Conservation (phyloP, 2,113 vertebrate species). For the Lepus europaeus region DNA sequence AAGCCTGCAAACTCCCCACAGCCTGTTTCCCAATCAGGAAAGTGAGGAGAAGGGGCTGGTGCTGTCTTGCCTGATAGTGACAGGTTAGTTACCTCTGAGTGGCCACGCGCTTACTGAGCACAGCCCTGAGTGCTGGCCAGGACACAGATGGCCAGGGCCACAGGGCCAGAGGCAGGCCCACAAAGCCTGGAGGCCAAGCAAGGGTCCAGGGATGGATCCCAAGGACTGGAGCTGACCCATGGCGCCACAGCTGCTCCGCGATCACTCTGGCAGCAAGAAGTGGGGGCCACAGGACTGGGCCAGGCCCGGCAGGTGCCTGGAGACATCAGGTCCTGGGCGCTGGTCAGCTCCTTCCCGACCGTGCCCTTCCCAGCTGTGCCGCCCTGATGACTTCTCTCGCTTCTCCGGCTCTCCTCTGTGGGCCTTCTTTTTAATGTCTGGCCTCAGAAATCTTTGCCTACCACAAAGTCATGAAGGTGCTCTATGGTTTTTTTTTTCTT, state of each 20-base stretch:
- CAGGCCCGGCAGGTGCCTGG: too few relatives aligned
- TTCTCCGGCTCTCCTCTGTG: neutral
- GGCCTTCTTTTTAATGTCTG: neutral
- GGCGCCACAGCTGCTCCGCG: rapidly evolving
- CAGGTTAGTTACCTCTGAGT: rapidly evolving
- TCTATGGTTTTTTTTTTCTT: neutral
- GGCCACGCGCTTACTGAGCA: rapidly evolving
- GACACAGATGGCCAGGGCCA: too few relatives aligned
- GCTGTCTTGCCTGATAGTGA: rapidly evolving
- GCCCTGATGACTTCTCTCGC: neutral
- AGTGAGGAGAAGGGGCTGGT: neutral
- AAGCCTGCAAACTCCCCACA: rapidly evolving
- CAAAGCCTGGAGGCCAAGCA: neutral
- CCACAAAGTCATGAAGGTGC: neutral
- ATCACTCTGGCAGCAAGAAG: neutral
- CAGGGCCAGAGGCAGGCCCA: neutral
- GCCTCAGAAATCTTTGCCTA: neutral
- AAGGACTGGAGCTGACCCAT: rapidly evolving
- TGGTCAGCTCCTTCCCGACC: neutral
- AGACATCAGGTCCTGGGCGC: neutral
- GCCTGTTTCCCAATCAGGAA: neutral
- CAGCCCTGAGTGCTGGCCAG: rapidly evolving
- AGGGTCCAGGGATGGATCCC: neutral
- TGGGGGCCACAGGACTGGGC: rapidly evolving
- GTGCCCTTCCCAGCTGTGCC: neutral